phyloP scores from a whole-genome alignment of 2,797 vertebrate species.

The Babyrousa celebensis region DNA sequence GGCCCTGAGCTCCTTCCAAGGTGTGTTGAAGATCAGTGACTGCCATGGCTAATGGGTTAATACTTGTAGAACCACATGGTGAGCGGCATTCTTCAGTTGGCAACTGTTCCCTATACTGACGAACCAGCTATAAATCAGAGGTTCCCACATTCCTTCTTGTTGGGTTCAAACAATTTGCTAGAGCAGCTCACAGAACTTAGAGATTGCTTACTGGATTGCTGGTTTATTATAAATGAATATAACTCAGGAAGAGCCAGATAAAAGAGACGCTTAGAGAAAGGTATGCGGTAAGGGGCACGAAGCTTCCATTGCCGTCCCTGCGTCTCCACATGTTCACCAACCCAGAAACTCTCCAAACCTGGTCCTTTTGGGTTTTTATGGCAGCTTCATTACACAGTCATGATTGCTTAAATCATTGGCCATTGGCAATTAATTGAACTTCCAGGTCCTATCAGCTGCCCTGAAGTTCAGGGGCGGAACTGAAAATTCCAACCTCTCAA shows the following conservation, averaged over 20 bases:
- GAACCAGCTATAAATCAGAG: background rate
- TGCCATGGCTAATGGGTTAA: background rate
- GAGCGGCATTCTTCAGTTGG: background rate
- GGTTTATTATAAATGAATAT: background rate
- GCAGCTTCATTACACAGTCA: background rate
- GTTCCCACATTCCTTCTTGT: background rate
- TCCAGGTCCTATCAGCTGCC: background rate
- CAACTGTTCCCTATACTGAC: background rate
- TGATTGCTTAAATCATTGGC: background rate
- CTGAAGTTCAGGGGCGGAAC: background rate
- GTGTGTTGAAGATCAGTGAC: background rate
- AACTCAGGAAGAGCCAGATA: background rate
- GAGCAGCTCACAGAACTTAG: background rate
- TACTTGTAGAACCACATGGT: background rate
- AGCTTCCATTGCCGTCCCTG: too few relatives aligned
- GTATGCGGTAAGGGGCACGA: background rate
- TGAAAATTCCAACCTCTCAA: background rate
- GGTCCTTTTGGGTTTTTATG: background rate
- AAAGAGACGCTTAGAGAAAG: background rate
- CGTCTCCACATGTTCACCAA: background rate
- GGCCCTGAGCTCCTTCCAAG: background rate
- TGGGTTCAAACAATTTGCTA: background rate
- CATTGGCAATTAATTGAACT: background rate
- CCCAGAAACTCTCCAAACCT: background rate
- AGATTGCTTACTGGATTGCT: background rate